Evolutionary conservation across 2,888 invertebrate genomes (phyloP), one percentile per base, ranked within the genome.

Genomic region (Agriotes lineatus): DNA sequence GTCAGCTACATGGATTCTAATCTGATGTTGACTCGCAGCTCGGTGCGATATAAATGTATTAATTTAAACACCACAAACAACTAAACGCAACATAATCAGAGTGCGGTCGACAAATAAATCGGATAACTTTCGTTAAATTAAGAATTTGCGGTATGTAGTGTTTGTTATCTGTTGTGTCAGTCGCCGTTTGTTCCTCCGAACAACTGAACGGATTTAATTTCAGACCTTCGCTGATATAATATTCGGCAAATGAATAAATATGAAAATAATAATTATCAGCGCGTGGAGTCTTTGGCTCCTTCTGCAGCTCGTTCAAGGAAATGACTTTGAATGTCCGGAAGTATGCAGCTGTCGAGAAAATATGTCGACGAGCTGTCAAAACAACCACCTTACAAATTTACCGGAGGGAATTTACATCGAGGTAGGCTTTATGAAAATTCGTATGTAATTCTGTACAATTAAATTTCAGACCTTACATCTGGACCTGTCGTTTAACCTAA

Each of bases 401-500:
- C 87, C 87, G 4, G 79, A 82, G 9, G 82, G 77, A 12, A 75
- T 86, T 16, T 78, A 85, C 72, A 79, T 79, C 73, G 76, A 83
- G 74, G 87, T 87, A 48, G 18, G 10, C 14, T 6, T 16, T 12
- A 1, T 20, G 30, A 12, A 2, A 52, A n/a, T n/a, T n/a, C n/a
- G n/a, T n/a, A n/a, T n/a, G n/a, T 52, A 14, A 37, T 12, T 7
- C 10, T 30, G 37, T 7, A 56, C 71, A 60, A 69, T 70, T 75
- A 67, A 72, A 63, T 74, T 86, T 76, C 85, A 91, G 90, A 88
- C 90, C 33, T 87, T 90, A 77, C 86, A 87, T 10, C 78, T 93
- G 75, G 87, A 91, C 73, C 80, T 93, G 48, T 89, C 91, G 0
- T 86, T 86, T 75, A 93, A 93, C 79, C 82, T 85, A 44, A 88